Evolutionary conservation across 2,797 vertebrate genomes (phyloP).

Genomic region (Australoheros facetus): DNA sequence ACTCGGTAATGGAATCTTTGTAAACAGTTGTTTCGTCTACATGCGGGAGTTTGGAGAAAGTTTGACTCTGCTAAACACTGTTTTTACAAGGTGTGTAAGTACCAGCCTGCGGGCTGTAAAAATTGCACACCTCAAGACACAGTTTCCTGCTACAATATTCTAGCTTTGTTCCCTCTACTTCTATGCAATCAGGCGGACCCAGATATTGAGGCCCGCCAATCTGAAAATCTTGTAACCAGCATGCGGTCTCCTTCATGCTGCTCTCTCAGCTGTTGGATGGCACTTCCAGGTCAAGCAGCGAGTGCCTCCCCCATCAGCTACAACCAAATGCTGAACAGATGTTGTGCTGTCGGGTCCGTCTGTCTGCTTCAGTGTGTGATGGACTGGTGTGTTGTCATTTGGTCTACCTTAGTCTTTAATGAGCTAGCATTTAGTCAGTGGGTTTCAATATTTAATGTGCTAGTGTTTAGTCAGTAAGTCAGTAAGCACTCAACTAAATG

Average conservation of each 20-base stretch:
- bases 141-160: background rate
- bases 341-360: slow-evolving; percentile 58
- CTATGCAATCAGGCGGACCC: background rate
- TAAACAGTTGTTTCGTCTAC: background rate
- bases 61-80: background rate
- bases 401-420: slow-evolving; percentile 37
- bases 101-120: background rate
- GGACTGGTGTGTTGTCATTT: slow-evolving; percentile 41
- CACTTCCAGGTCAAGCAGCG: slow-evolving; percentile 49
- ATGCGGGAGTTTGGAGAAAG: background rate
- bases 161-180: background rate
- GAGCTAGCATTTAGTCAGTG: slow-evolving; percentile 44
- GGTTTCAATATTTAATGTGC: slow-evolving; percentile 57
- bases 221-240: slow-evolving; percentile 18
- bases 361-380: slow-evolving; percentile 52
- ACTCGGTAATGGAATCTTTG: background rate
- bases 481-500: slow-evolving; percentile 20
- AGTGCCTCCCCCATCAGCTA: slow-evolving; percentile 21
- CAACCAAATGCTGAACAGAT: slow-evolving; percentile 63
- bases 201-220: background rate
- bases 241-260: slow-evolving; percentile 41
- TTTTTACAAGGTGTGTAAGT: slow-evolving; percentile 2
- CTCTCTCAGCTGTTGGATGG: slow-evolving; percentile 38
- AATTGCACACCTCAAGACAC: background rate
- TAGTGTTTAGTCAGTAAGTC: slow-evolving; percentile 30